Evolutionary conservation across 2,113 vertebrate genomes (phyloP).

Genomic region (Tachysurus vachellii): DNA sequence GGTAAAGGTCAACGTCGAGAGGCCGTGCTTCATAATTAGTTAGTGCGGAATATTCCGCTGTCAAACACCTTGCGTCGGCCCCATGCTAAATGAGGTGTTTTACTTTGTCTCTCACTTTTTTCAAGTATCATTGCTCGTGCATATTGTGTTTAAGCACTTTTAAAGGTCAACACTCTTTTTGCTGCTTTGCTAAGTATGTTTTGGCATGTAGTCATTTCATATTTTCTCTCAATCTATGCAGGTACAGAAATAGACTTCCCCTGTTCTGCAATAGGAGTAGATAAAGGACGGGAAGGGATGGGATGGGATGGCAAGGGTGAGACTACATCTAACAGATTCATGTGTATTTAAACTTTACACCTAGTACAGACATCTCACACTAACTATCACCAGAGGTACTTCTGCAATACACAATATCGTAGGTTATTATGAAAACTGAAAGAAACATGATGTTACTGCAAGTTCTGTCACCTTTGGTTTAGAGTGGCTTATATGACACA

Average conservation of each 20-base stretch:
- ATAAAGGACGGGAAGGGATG: neutral
- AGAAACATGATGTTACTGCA: neutral
- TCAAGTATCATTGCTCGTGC: constrained; percentile 40
- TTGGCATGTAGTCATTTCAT: constrained; percentile 41
- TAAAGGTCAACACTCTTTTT: constrained; percentile 48
- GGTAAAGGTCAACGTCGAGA: constrained; percentile 22
- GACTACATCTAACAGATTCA: neutral
- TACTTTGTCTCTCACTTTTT: constrained; percentile 31
- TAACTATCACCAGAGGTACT: neutral
- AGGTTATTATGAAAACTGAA: neutral
- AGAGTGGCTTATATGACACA: neutral
- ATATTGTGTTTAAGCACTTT: constrained; percentile 49
- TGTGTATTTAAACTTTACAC: neutral
- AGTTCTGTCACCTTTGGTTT: neutral
- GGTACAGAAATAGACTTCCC: constrained; percentile 41
- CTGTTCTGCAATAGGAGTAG: constrained; percentile 27
- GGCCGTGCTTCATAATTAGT: neutral
- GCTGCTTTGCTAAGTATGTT: constrained; percentile 49
- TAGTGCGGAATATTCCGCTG: constrained; percentile 23
- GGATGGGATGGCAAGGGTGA: neutral
- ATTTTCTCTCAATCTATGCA: constrained; percentile 35
- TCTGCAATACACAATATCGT: neutral
- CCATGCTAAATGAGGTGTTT: constrained; percentile 39
- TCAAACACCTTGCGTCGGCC: neutral
- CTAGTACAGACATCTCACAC: neutral